A percentile compares a stretch with the other conserved stretches of the same genome.
These are phyloP conservation scores for Acromyrmex echinatior DNA, from an alignment of 1,140 invertebrate genomes.

Conservation along the genomic window DNA sequence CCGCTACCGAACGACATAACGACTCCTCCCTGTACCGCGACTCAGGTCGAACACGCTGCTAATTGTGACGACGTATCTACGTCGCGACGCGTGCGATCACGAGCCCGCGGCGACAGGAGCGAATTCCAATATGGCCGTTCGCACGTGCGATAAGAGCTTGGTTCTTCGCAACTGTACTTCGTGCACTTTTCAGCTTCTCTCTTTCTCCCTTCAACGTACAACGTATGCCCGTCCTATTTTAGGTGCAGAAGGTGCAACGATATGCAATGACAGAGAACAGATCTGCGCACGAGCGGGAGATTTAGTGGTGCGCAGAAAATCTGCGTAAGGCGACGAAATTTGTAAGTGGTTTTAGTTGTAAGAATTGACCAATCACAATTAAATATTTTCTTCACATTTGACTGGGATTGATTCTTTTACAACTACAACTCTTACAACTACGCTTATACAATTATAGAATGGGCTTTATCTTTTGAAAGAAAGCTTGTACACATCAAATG, in stretches of 20 bases:
- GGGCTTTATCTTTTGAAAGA: neutral
- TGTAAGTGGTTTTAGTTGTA: neutral
- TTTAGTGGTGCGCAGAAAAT: conserved; percentile 22
- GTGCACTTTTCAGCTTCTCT: neutral
- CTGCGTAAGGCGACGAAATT: neutral
- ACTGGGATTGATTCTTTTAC: too few relatives aligned
- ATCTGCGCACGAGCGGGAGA: neutral
- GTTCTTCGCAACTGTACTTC: neutral
- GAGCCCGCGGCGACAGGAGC: conserved; percentile 14
- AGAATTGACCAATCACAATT: too few relatives aligned
- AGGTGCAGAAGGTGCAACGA: neutral
- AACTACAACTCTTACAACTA: too few relatives aligned
- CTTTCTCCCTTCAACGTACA: neutral
- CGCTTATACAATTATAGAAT: too few relatives aligned
- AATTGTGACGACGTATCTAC: neutral
- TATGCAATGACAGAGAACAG: neutral
- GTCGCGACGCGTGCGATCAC: conserved; percentile 15
- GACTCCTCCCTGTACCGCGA: neutral
- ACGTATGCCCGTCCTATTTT: neutral
- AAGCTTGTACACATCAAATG: neutral
- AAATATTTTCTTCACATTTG: too few relatives aligned
- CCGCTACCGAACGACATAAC: conserved; percentile 84
- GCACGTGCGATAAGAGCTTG: conserved; percentile 36
- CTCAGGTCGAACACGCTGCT: neutral
- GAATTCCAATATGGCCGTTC: conserved; percentile 36